phyloP scores from a whole-genome alignment of 2,797 vertebrate genomes.

The Tokudaia tokunoshimensis region DNA sequence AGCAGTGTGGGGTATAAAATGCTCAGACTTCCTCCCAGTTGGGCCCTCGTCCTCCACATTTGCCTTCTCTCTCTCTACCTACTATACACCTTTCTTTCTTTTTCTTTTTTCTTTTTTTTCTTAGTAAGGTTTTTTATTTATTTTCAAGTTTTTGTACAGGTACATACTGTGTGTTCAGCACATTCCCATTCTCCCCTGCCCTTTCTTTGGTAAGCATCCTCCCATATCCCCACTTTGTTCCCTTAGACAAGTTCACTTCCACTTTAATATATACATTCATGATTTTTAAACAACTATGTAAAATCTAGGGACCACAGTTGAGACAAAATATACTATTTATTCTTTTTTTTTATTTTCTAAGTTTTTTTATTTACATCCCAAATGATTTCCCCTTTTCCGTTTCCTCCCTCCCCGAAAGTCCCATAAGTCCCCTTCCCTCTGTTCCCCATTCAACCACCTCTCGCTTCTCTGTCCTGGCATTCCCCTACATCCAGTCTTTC shows the following conservation, averaged over 20 bases:
- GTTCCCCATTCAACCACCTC: no score
- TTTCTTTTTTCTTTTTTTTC: no score
- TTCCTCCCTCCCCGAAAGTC: no score
- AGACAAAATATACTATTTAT: background rate
- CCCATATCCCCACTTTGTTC: background rate
- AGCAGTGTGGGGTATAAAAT: background rate
- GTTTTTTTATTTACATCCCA: no score
- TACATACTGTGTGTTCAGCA: background rate
- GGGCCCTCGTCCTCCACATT: background rate
- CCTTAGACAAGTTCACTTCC: background rate
- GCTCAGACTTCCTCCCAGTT: background rate
- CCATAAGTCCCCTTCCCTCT: no score
- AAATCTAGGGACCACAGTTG: background rate
- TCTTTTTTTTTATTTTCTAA: background rate
- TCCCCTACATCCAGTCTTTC: no score
- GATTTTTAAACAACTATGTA: background rate
- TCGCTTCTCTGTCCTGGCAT: no score
- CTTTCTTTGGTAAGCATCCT: background rate
- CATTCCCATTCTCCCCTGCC: accelerated
- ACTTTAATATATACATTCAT: background rate
- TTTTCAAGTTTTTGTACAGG: background rate
- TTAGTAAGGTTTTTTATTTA: background rate
- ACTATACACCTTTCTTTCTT: background rate
- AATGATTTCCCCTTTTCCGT: no score
- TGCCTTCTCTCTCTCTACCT: background rate